Conservation (phyloP, 2,888 invertebrate genomes). For the Andrena chrysosceles region DNA sequence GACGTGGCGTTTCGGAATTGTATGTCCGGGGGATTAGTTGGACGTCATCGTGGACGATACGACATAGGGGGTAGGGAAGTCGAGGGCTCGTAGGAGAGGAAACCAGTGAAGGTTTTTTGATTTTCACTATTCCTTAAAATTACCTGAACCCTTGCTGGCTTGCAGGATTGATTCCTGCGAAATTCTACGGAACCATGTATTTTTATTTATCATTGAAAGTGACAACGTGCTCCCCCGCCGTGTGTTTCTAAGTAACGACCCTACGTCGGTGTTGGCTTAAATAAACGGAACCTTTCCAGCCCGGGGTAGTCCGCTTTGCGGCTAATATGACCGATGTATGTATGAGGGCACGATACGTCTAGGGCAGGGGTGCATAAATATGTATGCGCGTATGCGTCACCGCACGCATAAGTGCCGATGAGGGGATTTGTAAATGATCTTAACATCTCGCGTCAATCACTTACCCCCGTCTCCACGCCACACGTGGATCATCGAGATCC, state of each 20-base stretch:
- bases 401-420: constrained; percentile 76
- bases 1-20: constrained; percentile 80
- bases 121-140: neutral
- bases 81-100: too few species aligned
- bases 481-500: too few species aligned
- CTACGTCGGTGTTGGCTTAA: constrained; percentile 34
- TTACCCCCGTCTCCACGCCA: constrained; percentile 63
- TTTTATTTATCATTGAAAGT: neutral
- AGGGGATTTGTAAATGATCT: constrained; percentile 81
- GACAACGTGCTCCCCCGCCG: neutral
- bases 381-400: constrained; percentile 83
- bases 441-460: constrained; percentile 81
- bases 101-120: neutral
- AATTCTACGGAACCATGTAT: neutral
- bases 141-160: too few species aligned
- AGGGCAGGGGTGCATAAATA: constrained; percentile 81
- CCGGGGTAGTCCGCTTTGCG: constrained; percentile 63
- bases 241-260: constrained; percentile 4
- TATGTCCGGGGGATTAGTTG: constrained; percentile 74
- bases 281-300: constrained; percentile 56
- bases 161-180: neutral
- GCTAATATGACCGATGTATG: constrained; percentile 81
- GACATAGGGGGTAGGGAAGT: constrained; percentile 13
- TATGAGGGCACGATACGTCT: constrained; percentile 71
- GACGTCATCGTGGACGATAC: constrained; percentile 53